A percentile compares a stretch with the other conserved stretches of the same genome.
Conservation (phyloP, 2,888 invertebrate species). For the Ochropleura plecta region DNA sequence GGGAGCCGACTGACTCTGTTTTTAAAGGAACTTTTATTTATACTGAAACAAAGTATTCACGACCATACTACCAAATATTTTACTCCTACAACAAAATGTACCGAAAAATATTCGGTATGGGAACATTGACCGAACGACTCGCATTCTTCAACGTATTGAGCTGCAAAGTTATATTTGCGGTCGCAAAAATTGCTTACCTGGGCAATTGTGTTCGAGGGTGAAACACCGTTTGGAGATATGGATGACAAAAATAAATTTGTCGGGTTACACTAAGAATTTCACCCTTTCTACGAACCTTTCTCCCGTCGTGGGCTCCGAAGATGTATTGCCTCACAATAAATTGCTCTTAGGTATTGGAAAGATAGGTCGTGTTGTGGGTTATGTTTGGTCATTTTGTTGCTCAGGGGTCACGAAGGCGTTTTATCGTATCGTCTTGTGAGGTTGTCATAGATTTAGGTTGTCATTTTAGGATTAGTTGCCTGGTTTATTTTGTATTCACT, state of each 20-base stretch:
- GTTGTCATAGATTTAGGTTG: slow-evolving; percentile 15
- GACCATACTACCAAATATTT: slow-evolving; percentile 58
- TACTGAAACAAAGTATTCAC: slow-evolving; percentile 45
- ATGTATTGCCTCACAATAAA: slow-evolving; percentile 70
- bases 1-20: not conserved
- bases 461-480: slow-evolving; percentile 19
- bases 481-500: slow-evolving; percentile 17
- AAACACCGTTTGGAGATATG: slow-evolving; percentile 52
- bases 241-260: slow-evolving; percentile 66
- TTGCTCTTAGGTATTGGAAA: slow-evolving; percentile 67
- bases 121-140: slow-evolving; percentile 70
- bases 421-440: slow-evolving; percentile 29
- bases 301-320: slow-evolving; percentile 57
- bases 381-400: slow-evolving; percentile 66
- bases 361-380: slow-evolving; percentile 61
- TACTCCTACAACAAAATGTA: slow-evolving; percentile 64
- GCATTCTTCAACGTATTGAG: slow-evolving; percentile 70
- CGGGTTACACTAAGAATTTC: slow-evolving; percentile 64
- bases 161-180: slow-evolving; percentile 68
- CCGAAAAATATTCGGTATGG: slow-evolving; percentile 66
- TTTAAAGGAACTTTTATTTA: slow-evolving; percentile 46
- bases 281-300: slow-evolving; percentile 70
- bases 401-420: slow-evolving; percentile 45
- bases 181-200: slow-evolving; percentile 47
- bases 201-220: slow-evolving; percentile 42